Percentiles rank a stretch among this genome's conserved stretches.
phyloP scores from a whole-genome alignment of 2,797 vertebrate species.

The Malacoraja senta region DNA sequence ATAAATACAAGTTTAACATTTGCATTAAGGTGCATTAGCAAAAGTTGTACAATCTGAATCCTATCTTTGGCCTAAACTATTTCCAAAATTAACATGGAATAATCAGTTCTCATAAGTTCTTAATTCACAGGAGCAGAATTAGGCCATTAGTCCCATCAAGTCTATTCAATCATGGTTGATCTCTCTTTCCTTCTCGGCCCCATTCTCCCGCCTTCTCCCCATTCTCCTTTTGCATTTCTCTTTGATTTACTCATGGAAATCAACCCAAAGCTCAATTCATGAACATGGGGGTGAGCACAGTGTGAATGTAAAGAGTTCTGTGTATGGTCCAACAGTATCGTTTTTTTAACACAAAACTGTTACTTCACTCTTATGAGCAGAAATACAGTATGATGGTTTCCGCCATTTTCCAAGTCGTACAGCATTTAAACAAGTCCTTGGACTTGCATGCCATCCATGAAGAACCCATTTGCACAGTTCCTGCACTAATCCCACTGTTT shows the following conservation, averaged over 20 bases:
- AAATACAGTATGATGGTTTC: no score
- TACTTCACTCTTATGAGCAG: not conserved
- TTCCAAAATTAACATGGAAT: not conserved
- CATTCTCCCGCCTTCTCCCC: no score
- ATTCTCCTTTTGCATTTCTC: not conserved
- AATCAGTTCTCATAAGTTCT: not conserved
- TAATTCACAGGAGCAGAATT: no score
- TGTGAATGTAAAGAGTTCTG: not conserved
- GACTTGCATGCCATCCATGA: no score
- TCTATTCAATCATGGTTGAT: no score
- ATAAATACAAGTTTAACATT: not conserved
- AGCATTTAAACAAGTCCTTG: no score
- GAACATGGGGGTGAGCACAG: not conserved
- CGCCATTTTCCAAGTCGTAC: no score
- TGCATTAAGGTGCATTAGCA: not conserved
- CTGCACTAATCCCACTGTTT: no score
- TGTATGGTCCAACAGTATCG: no score
- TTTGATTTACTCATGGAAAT: not conserved
- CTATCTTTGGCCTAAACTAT: not conserved
- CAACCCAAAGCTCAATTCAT: not conserved
- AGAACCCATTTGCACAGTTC: no score
- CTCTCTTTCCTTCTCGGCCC: no score
- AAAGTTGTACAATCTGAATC: not conserved
- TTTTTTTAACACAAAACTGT: not conserved
- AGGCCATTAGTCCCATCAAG: no score